A percentile compares a stretch with the other conserved stretches of the same genome.
Evolutionary conservation across 2,888 invertebrate species (phyloP).

Genomic region (Desoria tigrina): DNA sequence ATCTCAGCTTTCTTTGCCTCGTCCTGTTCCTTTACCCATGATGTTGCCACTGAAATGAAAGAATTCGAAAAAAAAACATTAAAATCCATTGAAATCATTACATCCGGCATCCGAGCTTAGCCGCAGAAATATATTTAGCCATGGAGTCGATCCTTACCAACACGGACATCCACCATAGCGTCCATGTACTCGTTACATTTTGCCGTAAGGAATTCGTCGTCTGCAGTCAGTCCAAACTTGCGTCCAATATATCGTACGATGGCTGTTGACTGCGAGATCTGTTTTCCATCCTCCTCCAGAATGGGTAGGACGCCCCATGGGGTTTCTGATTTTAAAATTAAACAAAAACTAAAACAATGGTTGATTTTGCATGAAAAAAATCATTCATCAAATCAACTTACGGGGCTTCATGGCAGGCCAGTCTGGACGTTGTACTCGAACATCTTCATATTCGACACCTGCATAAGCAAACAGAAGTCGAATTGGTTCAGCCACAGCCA

Average conservation of each 20-base stretch:
- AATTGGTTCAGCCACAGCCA: conserved; percentile 24
- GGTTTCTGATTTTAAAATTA: conserved; percentile 16
- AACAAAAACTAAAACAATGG: background rate
- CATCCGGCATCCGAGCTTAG: no score
- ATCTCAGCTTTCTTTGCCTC: conserved; percentile 15
- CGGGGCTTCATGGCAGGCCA: conserved; percentile 29
- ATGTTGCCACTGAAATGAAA: no score
- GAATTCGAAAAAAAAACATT: no score
- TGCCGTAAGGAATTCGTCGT: conserved; percentile 20
- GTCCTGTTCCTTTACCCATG: conserved; percentile 23
- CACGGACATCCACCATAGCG: conserved; percentile 27
- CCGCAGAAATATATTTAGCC: no score
- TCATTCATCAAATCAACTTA: conserved; percentile 5
- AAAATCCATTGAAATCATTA: no score
- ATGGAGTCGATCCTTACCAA: no score
- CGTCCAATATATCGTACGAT: conserved; percentile 28
- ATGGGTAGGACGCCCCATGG: conserved; percentile 38
- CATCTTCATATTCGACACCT: conserved; percentile 30
- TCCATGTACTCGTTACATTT: conserved; percentile 37
- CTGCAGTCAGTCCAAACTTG: conserved; percentile 18
- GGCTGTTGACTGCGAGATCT: conserved; percentile 30
- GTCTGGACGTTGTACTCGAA: conserved; percentile 19
- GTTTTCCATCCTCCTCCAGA: conserved; percentile 28
- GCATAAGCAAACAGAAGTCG: conserved; percentile 25
- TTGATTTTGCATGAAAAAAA: background rate